phyloP scores from a whole-genome alignment of 2,797 vertebrate species.

The Lophura swinhoii region DNA sequence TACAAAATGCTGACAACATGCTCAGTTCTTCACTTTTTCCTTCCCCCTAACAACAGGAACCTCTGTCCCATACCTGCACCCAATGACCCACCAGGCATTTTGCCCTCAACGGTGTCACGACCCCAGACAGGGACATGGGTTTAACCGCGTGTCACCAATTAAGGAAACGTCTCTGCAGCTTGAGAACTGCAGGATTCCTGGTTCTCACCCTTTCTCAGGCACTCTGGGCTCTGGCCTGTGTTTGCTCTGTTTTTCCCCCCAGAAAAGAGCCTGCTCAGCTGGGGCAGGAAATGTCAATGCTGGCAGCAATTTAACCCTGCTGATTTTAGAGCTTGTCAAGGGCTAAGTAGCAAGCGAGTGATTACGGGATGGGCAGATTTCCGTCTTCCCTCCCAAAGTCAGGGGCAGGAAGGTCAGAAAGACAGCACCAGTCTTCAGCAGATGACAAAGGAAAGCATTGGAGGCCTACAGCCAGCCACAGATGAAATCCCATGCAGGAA shows the following conservation, averaged over 20 bases:
- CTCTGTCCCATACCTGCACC: neutral
- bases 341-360: conserved; percentile 8
- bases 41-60: neutral
- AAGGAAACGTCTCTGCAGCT: conserved; percentile 33
- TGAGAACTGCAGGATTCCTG: conserved; percentile 40
- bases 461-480: neutral
- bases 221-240: conserved; percentile 15
- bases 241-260: neutral
- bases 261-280: neutral
- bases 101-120: conserved; percentile 25
- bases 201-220: conserved; percentile 22
- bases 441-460: neutral
- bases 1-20: neutral
- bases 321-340: conserved; percentile 38
- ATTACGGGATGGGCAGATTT: conserved; percentile 17
- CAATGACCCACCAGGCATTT: conserved; percentile 7
- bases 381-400: neutral
- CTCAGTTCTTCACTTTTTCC: neutral
- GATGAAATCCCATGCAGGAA: neutral
- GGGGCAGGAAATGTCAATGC: conserved; percentile 59
- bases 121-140: neutral
- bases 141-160: conserved; percentile 50
- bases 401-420: conserved; percentile 23
- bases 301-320: conserved; percentile 54
- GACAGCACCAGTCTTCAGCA: neutral